Percentiles rank a stretch among this genome's conserved stretches.
Evolutionary conservation across 2,888 invertebrate genomes (phyloP).

Genomic region (Aphidius colemani): DNA sequence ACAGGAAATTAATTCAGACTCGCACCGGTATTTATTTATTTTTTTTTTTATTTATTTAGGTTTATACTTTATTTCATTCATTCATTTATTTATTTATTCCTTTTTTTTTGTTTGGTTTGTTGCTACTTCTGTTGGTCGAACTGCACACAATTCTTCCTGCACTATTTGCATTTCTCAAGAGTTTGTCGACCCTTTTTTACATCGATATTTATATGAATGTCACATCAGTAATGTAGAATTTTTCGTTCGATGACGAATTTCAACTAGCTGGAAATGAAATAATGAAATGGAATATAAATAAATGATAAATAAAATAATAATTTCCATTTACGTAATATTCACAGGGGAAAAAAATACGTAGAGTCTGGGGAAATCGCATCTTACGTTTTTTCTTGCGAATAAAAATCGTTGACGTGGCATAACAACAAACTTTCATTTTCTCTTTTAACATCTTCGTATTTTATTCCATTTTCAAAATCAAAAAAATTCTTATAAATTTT

Average conservation of each 20-base stretch:
- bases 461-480: no score
- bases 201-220: background rate
- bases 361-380: constrained; percentile 23
- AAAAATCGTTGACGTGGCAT: no score
- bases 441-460: no score
- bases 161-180: constrained; percentile 24
- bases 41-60: background rate
- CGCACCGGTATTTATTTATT: no score
- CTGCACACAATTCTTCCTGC: constrained; percentile 15
- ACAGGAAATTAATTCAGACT: constrained; percentile 13
- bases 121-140: background rate
- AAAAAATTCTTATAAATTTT: no score
- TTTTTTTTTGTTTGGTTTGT: constrained; percentile 13
- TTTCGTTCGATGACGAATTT: constrained; percentile 4
- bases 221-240: no score
- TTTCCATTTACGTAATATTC: constrained; percentile 17
- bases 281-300: background rate
- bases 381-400: constrained; percentile 9
- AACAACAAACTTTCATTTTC: no score
- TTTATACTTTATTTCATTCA: background rate
- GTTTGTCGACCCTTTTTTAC: constrained; percentile 11
- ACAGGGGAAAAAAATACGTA: background rate
- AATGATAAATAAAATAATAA: constrained; percentile 18
- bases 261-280: background rate
- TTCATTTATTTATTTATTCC: background rate